These are phyloP conservation scores for Lysandra coridon DNA, from an alignment of 2,888 invertebrate genomes.

Conservation along the genomic window DNA sequence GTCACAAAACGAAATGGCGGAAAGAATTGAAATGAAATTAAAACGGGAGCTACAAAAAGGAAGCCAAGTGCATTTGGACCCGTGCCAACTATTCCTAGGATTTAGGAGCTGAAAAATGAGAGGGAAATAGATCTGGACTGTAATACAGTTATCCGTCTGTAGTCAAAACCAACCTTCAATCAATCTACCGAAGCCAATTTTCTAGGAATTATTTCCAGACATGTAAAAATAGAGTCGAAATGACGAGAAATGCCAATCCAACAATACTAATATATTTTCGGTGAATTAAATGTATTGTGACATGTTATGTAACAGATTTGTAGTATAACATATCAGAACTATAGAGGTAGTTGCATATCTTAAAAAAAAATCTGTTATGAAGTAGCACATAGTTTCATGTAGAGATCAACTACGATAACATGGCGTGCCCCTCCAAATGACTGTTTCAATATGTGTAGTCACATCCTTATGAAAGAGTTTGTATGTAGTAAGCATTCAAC, in stretches of 20 bases:
- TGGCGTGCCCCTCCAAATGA: no score
- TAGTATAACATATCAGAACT: no score
- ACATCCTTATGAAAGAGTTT: no score
- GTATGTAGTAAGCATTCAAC: no score
- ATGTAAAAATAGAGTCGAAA: neutral
- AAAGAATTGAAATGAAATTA: neutral
- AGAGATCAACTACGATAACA: no score
- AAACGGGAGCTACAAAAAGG: neutral
- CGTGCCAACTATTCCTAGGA: neutral
- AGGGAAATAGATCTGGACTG: neutral
- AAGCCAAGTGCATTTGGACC: neutral
- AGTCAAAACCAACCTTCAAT: neutral
- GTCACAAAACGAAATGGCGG: neutral
- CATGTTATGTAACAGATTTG: no score
- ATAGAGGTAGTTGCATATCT: no score
- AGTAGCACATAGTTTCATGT: no score
- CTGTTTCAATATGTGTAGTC: no score
- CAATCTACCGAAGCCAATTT: neutral
- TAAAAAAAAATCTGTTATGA: no score
- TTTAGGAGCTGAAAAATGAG: conserved; percentile 6
- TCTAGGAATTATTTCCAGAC: conserved; percentile 14
- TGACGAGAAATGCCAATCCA: neutral
- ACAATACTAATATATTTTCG: no score
- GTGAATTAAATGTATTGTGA: no score
- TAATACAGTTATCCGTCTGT: neutral